Percentiles rank a stretch among this genome's conserved stretches.
phyloP scores from a whole-genome alignment of 2,888 invertebrate species.

The Drosophila prolongata region DNA sequence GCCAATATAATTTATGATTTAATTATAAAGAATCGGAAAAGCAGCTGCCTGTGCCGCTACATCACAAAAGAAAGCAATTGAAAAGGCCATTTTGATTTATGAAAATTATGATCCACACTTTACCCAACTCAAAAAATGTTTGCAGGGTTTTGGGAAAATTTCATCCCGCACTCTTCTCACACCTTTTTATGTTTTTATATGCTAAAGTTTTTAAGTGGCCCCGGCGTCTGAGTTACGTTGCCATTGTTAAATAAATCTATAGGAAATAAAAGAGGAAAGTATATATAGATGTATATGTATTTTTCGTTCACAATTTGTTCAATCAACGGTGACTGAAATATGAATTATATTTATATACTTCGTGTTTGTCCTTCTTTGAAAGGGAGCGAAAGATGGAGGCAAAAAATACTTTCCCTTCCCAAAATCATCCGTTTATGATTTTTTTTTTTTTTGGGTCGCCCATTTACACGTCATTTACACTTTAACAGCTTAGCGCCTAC shows the following conservation, averaged over 20 bases:
- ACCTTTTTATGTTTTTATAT: constrained; percentile 30
- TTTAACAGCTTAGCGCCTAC: constrained; percentile 72
- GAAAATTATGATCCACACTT: constrained; percentile 64
- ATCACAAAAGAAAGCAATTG: constrained; percentile 54
- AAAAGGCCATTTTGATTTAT: constrained; percentile 74
- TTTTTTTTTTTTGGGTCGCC: constrained; percentile 46
- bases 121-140: constrained; percentile 32
- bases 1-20: constrained; percentile 64
- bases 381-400: constrained; percentile 10
- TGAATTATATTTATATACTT: constrained; percentile 52
- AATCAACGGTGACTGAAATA: constrained; percentile 53
- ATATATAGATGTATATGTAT: constrained; percentile 44
- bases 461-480: constrained; percentile 79
- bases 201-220: constrained; percentile 33
- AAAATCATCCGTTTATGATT: constrained; percentile 10
- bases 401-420: constrained; percentile 23
- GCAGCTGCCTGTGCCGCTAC: constrained; percentile 17
- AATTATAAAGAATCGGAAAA: constrained; percentile 56
- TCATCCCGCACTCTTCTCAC: constrained; percentile 25
- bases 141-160: constrained; percentile 9
- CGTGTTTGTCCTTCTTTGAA: constrained; percentile 16
- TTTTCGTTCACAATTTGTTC: constrained; percentile 67
- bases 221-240: constrained; percentile 25
- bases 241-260: constrained; percentile 69
- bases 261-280: constrained; percentile 26